Evolutionary conservation across 2,888 invertebrate species (phyloP).

Genomic region (Xylota sylvarum): DNA sequence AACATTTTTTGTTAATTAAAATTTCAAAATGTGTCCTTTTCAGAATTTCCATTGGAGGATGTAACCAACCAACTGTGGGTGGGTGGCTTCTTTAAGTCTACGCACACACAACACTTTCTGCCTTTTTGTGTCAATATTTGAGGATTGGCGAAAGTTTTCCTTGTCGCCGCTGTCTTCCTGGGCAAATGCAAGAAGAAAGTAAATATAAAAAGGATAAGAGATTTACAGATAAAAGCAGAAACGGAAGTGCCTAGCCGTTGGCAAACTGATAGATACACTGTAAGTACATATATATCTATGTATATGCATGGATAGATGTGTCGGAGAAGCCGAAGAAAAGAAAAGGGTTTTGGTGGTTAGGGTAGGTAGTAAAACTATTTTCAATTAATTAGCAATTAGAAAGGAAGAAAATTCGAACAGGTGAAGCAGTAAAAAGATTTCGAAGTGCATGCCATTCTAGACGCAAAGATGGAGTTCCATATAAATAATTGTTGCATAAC

Average conservation of each 20-base stretch:
- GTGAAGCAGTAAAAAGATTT: slow-evolving; percentile 14
- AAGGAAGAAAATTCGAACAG: not conserved
- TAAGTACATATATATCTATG: not conserved
- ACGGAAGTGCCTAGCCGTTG: not conserved
- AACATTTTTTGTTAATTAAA: slow-evolving; percentile 37
- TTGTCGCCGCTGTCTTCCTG: not conserved
- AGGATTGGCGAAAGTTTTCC: slow-evolving; percentile 38
- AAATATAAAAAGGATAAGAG: slow-evolving; percentile 17
- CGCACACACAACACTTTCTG: slow-evolving; percentile 25
- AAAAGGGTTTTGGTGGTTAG: not conserved
- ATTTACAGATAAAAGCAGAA: not conserved
- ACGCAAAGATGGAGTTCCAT: not conserved
- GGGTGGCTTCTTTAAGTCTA: not conserved
- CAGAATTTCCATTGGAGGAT: not conserved
- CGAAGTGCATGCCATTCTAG: not conserved
- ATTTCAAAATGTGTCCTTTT: slow-evolving; percentile 1
- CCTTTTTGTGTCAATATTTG: slow-evolving; percentile 38
- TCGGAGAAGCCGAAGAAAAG: not conserved
- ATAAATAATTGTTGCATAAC: slow-evolving; percentile 15
- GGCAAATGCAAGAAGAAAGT: slow-evolving; percentile 4
- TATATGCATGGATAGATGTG: not conserved
- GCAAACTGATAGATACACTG: not conserved
- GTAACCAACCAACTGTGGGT: not conserved
- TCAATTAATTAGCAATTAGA: slow-evolving; percentile 33
- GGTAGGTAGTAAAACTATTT: slow-evolving; percentile 5